Evolutionary conservation across 53 echinoderm and acorn worm species (phyloP), one percentile per base, ranked within the genome.

Genomic region (Pentamera pediparva): DNA sequence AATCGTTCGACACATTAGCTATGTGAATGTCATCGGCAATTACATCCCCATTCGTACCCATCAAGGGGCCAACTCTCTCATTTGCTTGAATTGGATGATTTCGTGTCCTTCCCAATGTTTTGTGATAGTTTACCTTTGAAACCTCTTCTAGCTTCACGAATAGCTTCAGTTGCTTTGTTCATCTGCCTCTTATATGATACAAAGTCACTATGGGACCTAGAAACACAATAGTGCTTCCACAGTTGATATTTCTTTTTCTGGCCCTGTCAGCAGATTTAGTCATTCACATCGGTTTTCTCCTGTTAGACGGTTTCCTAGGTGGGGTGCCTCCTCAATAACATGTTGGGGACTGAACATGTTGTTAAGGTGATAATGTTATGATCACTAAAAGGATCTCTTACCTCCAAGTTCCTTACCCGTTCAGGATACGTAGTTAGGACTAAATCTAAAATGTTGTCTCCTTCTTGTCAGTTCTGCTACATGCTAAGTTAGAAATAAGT

Each of bases 101-200:
- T 74, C 19, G 74, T 37, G 17, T 74, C 55, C 4, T 8, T 5
- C 56, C 24, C 35, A 13, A 74, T 32, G 56, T 74, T 74, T n/a
- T 55, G 12, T 24, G 74, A 54, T 1, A 74, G 19, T 22, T 74
- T 74, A 32, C 21, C 55, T 54, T 74, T 56, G 56, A 74, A 74
- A 36, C 37, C 34, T 26, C 54, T 54, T 35, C 56, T 56, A 21
- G 31, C 54, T 30, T 74, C 11, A 10, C 56, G 52, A 29, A 74
- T 56, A 21, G 34, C 74, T n/a, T 50, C 22, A 15, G 53, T 74
- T 17, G 56, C 4, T 55, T 74, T 56, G 33, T 74, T 74, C 35
- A 54, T 18, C 15, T 56, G 56, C 33, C 56, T 74, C 19, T 55
- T 74, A 13, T 53, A 74, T 7, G 36, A 18, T 12, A 35, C 26